Conservation (phyloP, 1,140 invertebrate species). For the Papilio xuthus region DNA sequence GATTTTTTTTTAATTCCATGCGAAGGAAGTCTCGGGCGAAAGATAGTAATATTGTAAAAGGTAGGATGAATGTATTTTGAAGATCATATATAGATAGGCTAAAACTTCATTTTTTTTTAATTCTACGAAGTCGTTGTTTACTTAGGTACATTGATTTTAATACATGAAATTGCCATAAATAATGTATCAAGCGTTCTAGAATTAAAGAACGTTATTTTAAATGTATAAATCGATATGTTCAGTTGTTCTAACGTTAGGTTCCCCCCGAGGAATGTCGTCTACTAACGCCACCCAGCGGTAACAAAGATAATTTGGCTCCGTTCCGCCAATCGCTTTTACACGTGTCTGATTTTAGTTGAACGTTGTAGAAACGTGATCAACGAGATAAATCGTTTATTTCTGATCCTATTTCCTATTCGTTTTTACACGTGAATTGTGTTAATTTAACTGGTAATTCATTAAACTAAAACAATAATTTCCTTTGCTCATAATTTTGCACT, state of each 20-base stretch:
- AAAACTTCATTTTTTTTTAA: no score
- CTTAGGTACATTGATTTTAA: no score
- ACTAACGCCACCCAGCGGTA: neutral
- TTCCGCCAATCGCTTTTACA: conserved; percentile 17
- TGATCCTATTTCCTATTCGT: neutral
- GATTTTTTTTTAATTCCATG: no score
- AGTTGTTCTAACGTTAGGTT: no score
- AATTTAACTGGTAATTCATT: neutral
- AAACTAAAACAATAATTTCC: neutral
- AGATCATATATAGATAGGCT: no score
- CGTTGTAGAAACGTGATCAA: conserved; percentile 18
- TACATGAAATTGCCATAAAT: no score
- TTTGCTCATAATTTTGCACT: no score
- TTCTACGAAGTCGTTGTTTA: no score
- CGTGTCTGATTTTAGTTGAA: conserved; percentile 10
- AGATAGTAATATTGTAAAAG: no score
- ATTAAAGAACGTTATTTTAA: neutral
- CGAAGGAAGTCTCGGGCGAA: no score
- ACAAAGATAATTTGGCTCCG: neutral
- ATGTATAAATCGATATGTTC: neutral
- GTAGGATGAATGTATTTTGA: no score
- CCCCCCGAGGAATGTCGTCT: neutral
- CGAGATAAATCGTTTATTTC: conserved; percentile 7
- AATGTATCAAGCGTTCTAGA: neutral
- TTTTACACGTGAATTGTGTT: neutral